phyloP scores from a whole-genome alignment of 2,888 invertebrate species.

The Odontocolon sp. region DNA sequence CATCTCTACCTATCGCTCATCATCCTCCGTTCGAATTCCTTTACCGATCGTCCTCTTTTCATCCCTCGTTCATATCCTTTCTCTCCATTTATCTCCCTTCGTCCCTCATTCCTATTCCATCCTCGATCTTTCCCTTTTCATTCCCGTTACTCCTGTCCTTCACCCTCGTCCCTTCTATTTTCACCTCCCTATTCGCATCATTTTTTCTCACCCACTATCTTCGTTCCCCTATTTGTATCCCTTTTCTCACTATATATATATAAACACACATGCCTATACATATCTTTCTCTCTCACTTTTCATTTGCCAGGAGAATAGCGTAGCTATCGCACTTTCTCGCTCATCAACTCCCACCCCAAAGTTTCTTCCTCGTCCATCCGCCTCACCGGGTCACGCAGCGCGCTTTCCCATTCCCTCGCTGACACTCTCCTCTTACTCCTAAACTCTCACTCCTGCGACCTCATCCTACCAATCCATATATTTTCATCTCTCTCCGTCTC shows the following conservation, averaged over 20 bases:
- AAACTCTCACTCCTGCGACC: constrained; percentile 34
- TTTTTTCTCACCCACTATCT: background rate
- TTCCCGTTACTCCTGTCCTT: background rate
- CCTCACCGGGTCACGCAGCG: constrained; percentile 55
- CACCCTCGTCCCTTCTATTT: background rate
- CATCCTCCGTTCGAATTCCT: background rate
- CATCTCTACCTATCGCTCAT: background rate
- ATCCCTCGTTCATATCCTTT: background rate
- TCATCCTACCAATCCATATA: too few relatives aligned
- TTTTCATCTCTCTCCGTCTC: constrained; percentile 6
- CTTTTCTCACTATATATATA: constrained; percentile 20
- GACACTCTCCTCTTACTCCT: constrained; percentile 25
- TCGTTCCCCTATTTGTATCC: constrained; percentile 16
- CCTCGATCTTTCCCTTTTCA: constrained; percentile 10
- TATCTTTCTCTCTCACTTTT: constrained; percentile 23
- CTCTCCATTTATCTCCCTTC: constrained; percentile 9
- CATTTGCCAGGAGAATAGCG: constrained; percentile 14
- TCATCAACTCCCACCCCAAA: constrained; percentile 36
- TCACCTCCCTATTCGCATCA: background rate
- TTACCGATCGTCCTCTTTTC: background rate
- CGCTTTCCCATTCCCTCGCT: constrained; percentile 46
- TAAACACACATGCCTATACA: background rate
- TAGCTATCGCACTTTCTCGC: constrained; percentile 40
- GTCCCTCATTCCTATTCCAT: background rate
- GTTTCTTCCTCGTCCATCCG: constrained; percentile 52